A percentile compares a stretch with the other conserved stretches of the same genome.
These are phyloP conservation scores for Nycticryphes semicollaris DNA, from an alignment of 2,113 vertebrate genomes.

Conservation along the genomic window DNA sequence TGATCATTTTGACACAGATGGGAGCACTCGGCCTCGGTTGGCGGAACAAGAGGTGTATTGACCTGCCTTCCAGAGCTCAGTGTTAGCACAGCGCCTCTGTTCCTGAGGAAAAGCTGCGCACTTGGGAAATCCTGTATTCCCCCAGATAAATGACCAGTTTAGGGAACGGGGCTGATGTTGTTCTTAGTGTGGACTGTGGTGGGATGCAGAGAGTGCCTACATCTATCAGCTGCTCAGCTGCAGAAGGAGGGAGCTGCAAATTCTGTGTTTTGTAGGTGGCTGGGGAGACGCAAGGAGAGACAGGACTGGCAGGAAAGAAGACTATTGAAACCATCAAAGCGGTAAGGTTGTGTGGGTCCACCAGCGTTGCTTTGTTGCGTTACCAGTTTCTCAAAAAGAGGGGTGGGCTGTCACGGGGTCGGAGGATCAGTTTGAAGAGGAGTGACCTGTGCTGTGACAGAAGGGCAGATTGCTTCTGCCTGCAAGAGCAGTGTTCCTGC, in stretches of 20 bases:
- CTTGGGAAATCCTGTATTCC: neutral
- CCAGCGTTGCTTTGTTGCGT: neutral
- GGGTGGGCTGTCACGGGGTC: accelerated
- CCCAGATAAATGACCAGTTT: neutral
- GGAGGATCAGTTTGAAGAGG: neutral
- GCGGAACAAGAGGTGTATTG: neutral
- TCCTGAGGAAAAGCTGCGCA: neutral
- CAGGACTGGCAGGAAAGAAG: constrained; percentile 89
- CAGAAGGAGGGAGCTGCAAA: neutral
- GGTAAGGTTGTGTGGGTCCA: constrained; percentile 75
- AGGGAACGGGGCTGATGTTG: neutral
- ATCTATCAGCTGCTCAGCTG: neutral
- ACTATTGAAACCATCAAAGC: constrained; percentile 95
- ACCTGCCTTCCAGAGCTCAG: neutral
- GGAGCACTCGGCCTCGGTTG: neutral
- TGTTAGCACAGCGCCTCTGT: neutral
- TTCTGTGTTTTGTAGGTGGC: constrained; percentile 82
- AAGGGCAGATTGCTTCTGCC: neutral
- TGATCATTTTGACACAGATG: neutral
- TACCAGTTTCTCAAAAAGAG: neutral
- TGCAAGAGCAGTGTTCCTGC: neutral
- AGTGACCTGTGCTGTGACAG: neutral
- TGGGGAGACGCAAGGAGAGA: constrained; percentile 88
- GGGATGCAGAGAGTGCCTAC: accelerated
- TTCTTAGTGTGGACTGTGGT: neutral